Conservation (phyloP, 2,113 vertebrate species). For the Sylvia atricapilla region DNA sequence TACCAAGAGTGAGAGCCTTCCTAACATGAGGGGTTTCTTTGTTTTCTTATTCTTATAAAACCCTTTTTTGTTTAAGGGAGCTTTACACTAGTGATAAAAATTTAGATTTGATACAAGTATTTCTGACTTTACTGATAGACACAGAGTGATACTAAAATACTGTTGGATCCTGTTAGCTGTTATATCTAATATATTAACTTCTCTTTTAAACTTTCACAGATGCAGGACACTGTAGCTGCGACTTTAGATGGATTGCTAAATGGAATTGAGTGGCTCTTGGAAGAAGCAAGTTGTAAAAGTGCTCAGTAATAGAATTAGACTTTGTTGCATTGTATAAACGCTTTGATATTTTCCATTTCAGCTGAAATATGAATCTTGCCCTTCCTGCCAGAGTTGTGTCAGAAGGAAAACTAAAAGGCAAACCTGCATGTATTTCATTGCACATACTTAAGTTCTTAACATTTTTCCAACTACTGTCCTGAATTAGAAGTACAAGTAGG, state of each 20-base stretch:
- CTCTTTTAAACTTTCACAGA: slow-evolving; percentile 58
- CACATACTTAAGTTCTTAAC: not conserved
- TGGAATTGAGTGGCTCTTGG: slow-evolving; percentile 90
- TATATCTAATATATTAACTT: not conserved
- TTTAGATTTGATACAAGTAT: not conserved
- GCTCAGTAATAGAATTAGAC: slow-evolving; percentile 15
- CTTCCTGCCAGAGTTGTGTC: not conserved
- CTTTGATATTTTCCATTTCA: not conserved
- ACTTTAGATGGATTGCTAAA: slow-evolving; percentile 83
- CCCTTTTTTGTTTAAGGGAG: not conserved
- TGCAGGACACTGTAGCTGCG: slow-evolving; percentile 86
- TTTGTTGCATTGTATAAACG: not conserved
- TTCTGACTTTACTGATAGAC: not conserved
- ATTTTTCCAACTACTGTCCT: not conserved
- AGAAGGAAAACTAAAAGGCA: not conserved
- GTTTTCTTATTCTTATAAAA: not conserved
- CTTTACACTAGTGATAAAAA: not conserved
- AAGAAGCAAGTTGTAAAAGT: slow-evolving; percentile 77
- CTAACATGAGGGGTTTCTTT: not conserved
- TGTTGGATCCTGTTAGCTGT: not conserved
- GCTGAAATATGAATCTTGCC: not conserved
- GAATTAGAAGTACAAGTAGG: not conserved
- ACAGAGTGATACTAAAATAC: not conserved
- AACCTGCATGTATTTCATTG: not conserved
- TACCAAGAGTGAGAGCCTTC: not conserved